These are phyloP conservation scores for Zaprionus lachaisei DNA, from an alignment of 1,140 invertebrate species.

Conservation along the genomic window DNA sequence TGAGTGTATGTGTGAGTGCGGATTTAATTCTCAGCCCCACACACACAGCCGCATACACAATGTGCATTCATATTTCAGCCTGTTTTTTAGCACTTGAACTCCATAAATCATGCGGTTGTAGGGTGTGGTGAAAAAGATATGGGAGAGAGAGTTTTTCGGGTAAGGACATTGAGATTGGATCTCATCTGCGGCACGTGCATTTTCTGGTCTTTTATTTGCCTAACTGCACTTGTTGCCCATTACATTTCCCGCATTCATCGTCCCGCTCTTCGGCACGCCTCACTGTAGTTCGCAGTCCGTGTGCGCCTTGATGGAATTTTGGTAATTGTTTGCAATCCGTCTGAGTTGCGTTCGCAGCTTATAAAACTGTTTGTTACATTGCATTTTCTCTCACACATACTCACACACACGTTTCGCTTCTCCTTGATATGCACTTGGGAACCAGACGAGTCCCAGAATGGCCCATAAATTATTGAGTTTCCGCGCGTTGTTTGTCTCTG, in stretches of 20 bases:
- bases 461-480: conserved; percentile 57
- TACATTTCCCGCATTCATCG: conserved; percentile 18
- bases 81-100: conserved; percentile 48
- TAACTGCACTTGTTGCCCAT: conserved; percentile 57
- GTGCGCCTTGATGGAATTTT: conserved; percentile 17
- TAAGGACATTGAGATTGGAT: conserved; percentile 17
- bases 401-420: conserved; percentile 8
- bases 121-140: background rate
- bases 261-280: background rate
- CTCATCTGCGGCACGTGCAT: conserved; percentile 25
- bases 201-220: conserved; percentile 7
- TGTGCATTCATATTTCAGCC: conserved; percentile 51
- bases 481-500: conserved; percentile 15
- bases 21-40: conserved; percentile 39
- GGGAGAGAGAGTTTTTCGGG: conserved; percentile 20
- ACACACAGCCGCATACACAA: conserved; percentile 9
- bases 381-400: conserved; percentile 31
- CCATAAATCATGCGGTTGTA: conserved; percentile 60
- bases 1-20: background rate
- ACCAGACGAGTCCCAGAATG: background rate
- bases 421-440: background rate
- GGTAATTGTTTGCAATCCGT: conserved; percentile 59
- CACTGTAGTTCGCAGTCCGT: background rate
- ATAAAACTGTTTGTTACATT: conserved; percentile 22
- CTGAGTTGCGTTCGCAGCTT: conserved; percentile 40